Conservation (phyloP, 2,113 vertebrate genomes). For the Terrapene triunguis region DNA sequence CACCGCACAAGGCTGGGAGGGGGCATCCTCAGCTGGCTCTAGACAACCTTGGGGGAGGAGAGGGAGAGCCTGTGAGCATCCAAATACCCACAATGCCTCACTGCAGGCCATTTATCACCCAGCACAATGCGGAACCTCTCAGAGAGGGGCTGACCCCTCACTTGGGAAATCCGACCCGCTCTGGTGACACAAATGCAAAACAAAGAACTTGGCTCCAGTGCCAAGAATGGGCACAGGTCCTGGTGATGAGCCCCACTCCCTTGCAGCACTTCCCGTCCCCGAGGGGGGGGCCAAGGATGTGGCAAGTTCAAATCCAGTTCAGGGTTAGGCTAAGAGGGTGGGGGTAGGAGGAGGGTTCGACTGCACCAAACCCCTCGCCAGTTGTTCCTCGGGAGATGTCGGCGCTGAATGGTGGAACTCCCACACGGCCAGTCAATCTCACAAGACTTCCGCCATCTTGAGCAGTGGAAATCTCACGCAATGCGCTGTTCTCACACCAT, state of each 20-base stretch:
- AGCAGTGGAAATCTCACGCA: neutral
- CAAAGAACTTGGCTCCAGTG: neutral
- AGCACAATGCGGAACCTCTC: neutral
- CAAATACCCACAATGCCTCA: neutral
- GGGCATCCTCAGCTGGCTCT: neutral
- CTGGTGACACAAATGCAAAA: neutral
- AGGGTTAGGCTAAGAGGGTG: neutral
- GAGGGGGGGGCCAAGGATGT: no score
- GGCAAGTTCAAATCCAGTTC: neutral
- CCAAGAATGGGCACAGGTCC: neutral
- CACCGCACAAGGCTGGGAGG: neutral
- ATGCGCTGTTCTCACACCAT: neutral
- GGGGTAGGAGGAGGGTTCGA: neutral
- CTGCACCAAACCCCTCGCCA: neutral
- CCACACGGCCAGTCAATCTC: neutral
- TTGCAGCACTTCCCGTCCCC: neutral
- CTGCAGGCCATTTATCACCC: neutral
- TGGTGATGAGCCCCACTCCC: neutral
- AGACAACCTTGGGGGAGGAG: neutral
- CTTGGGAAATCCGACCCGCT: neutral
- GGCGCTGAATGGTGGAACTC: neutral
- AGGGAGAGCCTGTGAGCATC: neutral
- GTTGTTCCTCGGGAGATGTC: neutral
- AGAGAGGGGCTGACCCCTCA: accelerated
- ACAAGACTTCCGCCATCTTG: neutral